Percentiles rank a stretch among this genome's conserved stretches.
phyloP scores from a whole-genome alignment of 2,888 invertebrate genomes.

The Biston betularia region DNA sequence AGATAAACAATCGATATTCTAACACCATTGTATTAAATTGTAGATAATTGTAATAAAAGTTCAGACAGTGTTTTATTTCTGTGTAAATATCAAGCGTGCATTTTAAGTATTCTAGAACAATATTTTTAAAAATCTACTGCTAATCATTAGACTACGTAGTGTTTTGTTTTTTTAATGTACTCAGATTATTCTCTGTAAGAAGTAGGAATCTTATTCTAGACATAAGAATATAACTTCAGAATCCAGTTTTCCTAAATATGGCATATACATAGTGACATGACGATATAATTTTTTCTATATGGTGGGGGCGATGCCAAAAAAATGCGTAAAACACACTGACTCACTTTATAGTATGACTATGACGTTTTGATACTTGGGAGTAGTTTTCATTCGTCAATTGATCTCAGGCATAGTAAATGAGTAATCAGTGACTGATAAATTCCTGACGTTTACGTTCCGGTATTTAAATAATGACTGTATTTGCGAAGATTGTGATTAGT shows the following conservation, averaged over 20 bases:
- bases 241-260: not conserved
- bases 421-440: constrained; percentile 28
- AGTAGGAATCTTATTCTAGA: no score
- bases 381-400: constrained; percentile 11
- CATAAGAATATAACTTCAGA: no score
- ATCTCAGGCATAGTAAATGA: constrained; percentile 27
- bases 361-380: constrained; percentile 15
- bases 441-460: constrained; percentile 21
- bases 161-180: no score
- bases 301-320: not conserved
- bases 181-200: no score
- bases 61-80: no score
- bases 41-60: no score
- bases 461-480: constrained; percentile 17
- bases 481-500: constrained; percentile 12
- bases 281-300: not conserved
- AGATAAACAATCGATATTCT: no score
- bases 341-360: constrained; percentile 9
- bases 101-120: no score
- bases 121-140: no score
- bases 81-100: no score
- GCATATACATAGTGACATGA: not conserved
- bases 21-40: no score
- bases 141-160: no score
- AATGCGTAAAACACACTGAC: constrained; percentile 12